phyloP scores from a whole-genome alignment of 2,113 vertebrate species.

The Oreotrochilus melanogaster region DNA sequence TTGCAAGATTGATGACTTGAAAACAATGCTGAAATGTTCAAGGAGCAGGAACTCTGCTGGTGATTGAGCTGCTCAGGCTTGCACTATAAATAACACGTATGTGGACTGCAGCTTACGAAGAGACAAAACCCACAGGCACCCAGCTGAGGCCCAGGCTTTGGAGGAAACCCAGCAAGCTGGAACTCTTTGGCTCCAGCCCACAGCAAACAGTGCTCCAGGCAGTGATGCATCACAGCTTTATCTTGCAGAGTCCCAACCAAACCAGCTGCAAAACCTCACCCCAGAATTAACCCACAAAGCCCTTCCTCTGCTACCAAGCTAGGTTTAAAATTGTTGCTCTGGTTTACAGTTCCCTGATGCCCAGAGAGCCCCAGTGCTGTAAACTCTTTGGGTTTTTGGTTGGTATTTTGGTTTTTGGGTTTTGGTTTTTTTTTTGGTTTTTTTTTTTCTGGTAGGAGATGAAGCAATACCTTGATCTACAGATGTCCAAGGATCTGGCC shows the following conservation, averaged over 20 bases:
- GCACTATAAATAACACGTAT: conserved; percentile 33
- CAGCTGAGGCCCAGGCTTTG: background rate
- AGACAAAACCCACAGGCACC: conserved; percentile 6
- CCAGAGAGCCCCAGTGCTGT: background rate
- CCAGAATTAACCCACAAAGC: background rate
- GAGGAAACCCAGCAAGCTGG: background rate
- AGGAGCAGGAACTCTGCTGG: background rate
- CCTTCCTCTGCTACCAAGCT: background rate
- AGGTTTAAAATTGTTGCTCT: background rate
- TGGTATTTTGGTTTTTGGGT: too few species aligned
- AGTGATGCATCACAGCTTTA: background rate
- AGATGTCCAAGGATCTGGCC: background rate
- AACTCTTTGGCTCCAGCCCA: background rate
- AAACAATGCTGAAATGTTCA: conserved; percentile 12
- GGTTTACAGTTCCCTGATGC: background rate
- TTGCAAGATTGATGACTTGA: background rate
- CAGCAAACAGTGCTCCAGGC: background rate
- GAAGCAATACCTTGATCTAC: background rate
- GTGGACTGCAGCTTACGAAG: conserved; percentile 3
- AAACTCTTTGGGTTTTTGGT: too few species aligned
- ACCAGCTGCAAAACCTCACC: background rate
- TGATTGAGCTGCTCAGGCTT: background rate
- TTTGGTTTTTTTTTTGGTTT: background rate
- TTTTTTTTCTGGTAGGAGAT: background rate
- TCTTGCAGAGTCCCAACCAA: background rate